Percentiles rank a stretch among this genome's conserved stretches.
phyloP scores from a whole-genome alignment of 1,140 invertebrate genomes.

The Plodia interpunctella region DNA sequence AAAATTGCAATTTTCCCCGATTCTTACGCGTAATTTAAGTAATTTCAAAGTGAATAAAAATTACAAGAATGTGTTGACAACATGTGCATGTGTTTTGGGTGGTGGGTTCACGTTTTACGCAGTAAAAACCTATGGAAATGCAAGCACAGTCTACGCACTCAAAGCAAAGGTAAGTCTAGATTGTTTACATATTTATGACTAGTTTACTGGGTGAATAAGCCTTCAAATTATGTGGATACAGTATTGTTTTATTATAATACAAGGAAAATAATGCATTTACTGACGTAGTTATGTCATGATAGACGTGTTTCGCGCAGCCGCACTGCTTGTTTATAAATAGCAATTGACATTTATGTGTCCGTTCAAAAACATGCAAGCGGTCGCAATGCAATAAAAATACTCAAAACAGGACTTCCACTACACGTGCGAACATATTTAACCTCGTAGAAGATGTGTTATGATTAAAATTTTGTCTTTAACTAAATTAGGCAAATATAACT shows the following conservation, averaged over 20 bases:
- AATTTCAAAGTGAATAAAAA: constrained; percentile 41
- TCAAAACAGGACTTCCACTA: background rate
- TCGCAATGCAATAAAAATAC: background rate
- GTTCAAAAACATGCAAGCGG: constrained; percentile 25
- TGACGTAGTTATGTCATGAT: constrained; percentile 27
- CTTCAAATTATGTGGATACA: background rate
- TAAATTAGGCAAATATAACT: no score
- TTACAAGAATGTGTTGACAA: constrained; percentile 49
- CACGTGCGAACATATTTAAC: background rate
- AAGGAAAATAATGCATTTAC: background rate
- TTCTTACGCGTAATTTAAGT: constrained; percentile 50
- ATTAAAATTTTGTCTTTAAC: no score
- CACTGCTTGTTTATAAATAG: constrained; percentile 42
- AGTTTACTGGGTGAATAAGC: background rate
- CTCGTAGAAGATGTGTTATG: no score
- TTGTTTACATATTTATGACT: constrained; percentile 8
- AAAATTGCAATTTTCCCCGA: constrained; percentile 48
- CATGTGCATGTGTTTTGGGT: constrained; percentile 59
- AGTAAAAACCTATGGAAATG: constrained; percentile 42
- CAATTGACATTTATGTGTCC: constrained; percentile 31
- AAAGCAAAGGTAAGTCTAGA: constrained; percentile 57
- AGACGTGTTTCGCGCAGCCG: constrained; percentile 22
- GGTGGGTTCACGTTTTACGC: constrained; percentile 51
- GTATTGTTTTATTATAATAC: constrained; percentile 13
- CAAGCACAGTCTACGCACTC: constrained; percentile 57